Percentiles rank a stretch among this genome's conserved stretches.
phyloP scores from a whole-genome alignment of 2,113 vertebrate species.

The Pangasianodon gigas region DNA sequence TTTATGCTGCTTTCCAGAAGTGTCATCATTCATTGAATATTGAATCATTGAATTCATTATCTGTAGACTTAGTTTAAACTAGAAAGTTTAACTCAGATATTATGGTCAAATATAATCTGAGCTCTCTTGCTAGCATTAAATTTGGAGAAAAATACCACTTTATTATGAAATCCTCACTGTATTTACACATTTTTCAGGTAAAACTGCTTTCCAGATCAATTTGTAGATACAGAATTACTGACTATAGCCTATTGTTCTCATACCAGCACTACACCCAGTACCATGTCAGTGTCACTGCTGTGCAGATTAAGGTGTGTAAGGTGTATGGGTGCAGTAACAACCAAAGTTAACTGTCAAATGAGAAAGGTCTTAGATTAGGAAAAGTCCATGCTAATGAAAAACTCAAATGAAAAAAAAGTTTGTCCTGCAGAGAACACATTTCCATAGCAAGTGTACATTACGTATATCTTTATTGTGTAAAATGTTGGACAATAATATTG shows the following conservation, averaged over 20 bases:
- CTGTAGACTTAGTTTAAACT: neutral
- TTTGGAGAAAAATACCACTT: neutral
- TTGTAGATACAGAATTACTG: neutral
- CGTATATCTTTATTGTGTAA: neutral
- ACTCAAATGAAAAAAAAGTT: too few species aligned
- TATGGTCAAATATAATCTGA: neutral
- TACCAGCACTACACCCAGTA: neutral
- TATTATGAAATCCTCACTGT: neutral
- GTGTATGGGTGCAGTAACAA: neutral
- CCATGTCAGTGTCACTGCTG: neutral
- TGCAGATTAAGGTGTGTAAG: neutral
- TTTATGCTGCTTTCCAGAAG: neutral
- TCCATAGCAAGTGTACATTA: neutral
- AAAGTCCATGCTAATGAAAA: neutral
- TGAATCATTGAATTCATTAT: neutral
- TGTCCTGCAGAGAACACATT: neutral
- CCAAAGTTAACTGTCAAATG: neutral
- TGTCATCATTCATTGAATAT: neutral
- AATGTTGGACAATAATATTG: neutral
- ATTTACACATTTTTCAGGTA: neutral
- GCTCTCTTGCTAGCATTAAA: neutral
- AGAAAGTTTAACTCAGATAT: neutral
- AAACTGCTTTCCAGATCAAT: neutral
- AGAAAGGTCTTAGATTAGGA: neutral
- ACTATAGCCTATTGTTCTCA: neutral